Conservation (phyloP, 1,140 invertebrate species). For the Orius laevigatus region DNA sequence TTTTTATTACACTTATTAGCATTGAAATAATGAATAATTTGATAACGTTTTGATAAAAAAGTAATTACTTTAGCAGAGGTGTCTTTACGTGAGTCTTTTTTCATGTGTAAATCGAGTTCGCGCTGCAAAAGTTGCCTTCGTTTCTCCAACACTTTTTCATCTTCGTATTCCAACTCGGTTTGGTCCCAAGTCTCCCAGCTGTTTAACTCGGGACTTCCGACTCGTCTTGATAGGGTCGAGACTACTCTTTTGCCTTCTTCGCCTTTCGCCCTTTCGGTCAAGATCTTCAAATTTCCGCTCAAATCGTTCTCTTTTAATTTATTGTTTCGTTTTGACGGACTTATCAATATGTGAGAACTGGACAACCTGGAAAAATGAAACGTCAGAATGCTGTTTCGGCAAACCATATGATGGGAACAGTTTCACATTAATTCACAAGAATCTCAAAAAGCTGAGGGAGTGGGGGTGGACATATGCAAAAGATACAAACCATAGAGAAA, state of each 20-base stretch:
- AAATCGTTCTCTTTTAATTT: slow-evolving; percentile 44
- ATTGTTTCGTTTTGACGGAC: slow-evolving; percentile 50
- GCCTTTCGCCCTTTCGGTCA: slow-evolving; percentile 5
- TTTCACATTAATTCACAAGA: too few relatives aligned
- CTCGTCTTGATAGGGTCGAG: background rate
- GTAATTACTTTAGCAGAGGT: slow-evolving; percentile 5
- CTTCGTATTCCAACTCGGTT: slow-evolving; percentile 62
- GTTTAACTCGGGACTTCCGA: slow-evolving; percentile 41
- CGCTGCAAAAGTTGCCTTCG: slow-evolving; percentile 55
- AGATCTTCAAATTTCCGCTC: background rate
- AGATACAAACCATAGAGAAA: background rate
- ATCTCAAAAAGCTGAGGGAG: too few relatives aligned
- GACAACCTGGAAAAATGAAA: slow-evolving; percentile 35
- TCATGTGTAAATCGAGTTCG: slow-evolving; percentile 59
- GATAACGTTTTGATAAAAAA: background rate
- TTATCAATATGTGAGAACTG: slow-evolving; percentile 50
- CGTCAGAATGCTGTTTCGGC: background rate
- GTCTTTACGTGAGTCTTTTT: slow-evolving; percentile 37
- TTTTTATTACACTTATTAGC: too few relatives aligned
- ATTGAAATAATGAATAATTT: too few relatives aligned
- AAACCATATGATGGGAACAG: too few relatives aligned
- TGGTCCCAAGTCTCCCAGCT: slow-evolving; percentile 55
- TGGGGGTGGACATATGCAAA: background rate
- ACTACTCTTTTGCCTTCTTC: background rate
- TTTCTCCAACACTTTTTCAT: slow-evolving; percentile 62